These are phyloP conservation scores for Phaonia tiefii DNA, from an alignment of 2,888 invertebrate species.

Conservation along the genomic window DNA sequence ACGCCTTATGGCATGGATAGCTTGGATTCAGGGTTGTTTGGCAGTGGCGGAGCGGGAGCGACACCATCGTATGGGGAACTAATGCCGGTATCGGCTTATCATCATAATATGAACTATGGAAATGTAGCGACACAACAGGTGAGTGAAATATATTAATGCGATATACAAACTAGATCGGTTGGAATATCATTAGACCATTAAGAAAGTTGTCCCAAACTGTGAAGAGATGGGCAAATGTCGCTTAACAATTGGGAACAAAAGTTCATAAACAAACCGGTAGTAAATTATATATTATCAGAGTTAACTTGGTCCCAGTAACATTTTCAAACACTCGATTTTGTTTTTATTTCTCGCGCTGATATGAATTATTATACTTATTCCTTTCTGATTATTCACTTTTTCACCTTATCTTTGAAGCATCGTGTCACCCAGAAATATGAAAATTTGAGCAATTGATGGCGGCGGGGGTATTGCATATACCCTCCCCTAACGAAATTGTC, in stretches of 20 bases:
- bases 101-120: conserved; percentile 72
- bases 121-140: conserved; percentile 72
- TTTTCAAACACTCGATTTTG: no score
- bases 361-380: no score
- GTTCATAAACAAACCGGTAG: no score
- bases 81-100: conserved; percentile 66
- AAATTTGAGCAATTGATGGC: background rate
- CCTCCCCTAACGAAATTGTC: background rate
- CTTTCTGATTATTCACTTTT: background rate
- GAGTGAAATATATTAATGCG: conserved; percentile 46
- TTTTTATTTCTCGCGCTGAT: no score
- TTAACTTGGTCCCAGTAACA: no score
- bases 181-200: no score
- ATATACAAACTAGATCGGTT: no score
- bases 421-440: background rate
- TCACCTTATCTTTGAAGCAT: conserved; percentile 2
- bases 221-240: no score
- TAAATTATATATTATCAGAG: no score
- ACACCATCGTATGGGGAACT: conserved; percentile 77
- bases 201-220: no score
- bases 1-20: conserved; percentile 71
- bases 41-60: conserved; percentile 69
- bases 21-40: conserved; percentile 72
- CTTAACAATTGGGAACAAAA: no score
- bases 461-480: background rate